Conservation (phyloP, 2,113 vertebrate species). For the Elgaria multicarinata region DNA sequence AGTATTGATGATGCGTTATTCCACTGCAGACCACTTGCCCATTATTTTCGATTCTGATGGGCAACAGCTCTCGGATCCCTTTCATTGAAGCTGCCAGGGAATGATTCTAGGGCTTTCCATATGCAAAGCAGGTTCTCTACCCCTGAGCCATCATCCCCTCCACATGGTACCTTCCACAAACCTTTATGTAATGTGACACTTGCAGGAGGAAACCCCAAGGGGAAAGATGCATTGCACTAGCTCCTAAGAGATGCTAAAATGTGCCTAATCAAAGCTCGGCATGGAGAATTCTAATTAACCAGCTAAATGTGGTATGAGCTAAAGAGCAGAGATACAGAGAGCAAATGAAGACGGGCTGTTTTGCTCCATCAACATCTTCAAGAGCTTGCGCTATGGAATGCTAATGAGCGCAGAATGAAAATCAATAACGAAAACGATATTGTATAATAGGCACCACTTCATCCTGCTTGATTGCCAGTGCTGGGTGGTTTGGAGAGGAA, state of each 20-base stretch:
- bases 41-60: background rate
- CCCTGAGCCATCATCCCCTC: background rate
- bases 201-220: background rate
- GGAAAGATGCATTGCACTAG: background rate
- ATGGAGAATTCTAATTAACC: background rate
- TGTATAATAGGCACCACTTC: background rate
- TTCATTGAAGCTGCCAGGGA: background rate
- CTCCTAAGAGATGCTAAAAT: background rate
- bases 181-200: background rate
- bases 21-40: background rate
- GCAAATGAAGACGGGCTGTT: conserved; percentile 6
- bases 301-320: background rate
- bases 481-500: background rate
- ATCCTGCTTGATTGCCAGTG: background rate
- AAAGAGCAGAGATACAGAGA: background rate
- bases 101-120: too few relatives aligned
- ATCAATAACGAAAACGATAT: conserved; percentile 20
- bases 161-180: background rate
- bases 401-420: background rate
- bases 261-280: background rate
- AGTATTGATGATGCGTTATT: too few relatives aligned
- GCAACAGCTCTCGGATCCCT: background rate
- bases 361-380: background rate
- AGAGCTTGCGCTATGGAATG: background rate
- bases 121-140: background rate